A percentile compares a stretch with the other conserved stretches of the same genome.
These are phyloP conservation scores for Phymastichus coffea DNA, from an alignment of 1,140 invertebrate genomes.

Conservation along the genomic window DNA sequence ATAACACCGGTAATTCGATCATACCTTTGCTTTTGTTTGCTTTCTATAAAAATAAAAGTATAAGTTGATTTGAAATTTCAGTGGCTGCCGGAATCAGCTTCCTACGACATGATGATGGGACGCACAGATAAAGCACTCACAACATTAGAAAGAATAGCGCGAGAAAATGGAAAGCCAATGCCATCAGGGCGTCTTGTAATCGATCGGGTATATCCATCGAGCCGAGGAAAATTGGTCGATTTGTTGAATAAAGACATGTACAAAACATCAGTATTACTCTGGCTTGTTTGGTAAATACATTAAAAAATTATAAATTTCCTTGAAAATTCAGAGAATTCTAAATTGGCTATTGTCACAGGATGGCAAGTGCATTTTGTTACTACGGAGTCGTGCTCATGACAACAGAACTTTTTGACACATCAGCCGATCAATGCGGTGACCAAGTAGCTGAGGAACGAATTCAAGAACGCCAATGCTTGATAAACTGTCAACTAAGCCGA, in stretches of 20 bases:
- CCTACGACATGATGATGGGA: conserved; percentile 84
- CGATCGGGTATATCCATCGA: conserved; percentile 63
- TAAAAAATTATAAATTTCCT: conserved; percentile 4
- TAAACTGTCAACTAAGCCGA: conserved; percentile 72
- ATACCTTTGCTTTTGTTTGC: too few species aligned
- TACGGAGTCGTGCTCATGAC: conserved; percentile 95
- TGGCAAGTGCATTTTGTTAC: conserved; percentile 93
- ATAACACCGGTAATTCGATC: conserved; percentile 71
- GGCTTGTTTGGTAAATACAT: conserved; percentile 86
- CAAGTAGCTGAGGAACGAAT: conserved; percentile 34
- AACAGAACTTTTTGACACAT: conserved; percentile 85
- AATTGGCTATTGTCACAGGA: conserved; percentile 63
- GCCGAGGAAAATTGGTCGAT: conserved; percentile 73
- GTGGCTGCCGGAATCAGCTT: conserved; percentile 93
- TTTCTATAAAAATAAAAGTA: neutral
- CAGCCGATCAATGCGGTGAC: conserved; percentile 53
- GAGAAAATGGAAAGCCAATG: conserved; percentile 88
- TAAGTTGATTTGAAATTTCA: conserved; percentile 43
- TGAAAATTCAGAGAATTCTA: neutral
- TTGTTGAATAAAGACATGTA: conserved; percentile 78
- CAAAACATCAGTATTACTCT: conserved; percentile 81
- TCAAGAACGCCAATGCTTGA: conserved; percentile 47
- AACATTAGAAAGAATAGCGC: conserved; percentile 81
- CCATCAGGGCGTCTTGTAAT: conserved; percentile 83
- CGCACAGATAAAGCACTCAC: conserved; percentile 81